phyloP scores from a whole-genome alignment of 2,113 vertebrate genomes.

The Petroica traversi region DNA sequence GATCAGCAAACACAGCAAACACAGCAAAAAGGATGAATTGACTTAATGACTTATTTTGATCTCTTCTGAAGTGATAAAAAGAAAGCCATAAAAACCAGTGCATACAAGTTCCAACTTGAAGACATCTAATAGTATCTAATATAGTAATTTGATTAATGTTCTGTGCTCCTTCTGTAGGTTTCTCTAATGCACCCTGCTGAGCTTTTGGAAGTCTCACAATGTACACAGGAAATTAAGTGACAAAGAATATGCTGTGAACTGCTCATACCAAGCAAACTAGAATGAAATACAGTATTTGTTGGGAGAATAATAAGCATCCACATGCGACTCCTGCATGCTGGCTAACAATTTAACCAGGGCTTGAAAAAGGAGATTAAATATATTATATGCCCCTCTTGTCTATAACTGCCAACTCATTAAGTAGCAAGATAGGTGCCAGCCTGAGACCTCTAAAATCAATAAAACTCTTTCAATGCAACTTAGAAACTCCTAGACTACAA shows the following conservation, averaged over 20 bases:
- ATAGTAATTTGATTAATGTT: slow-evolving; percentile 28
- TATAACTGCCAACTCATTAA: neutral
- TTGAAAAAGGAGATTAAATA: neutral
- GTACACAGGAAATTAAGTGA: slow-evolving; percentile 34
- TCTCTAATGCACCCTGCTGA: neutral
- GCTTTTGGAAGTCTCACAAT: neutral
- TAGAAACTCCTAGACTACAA: neutral
- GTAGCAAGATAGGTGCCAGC: neutral
- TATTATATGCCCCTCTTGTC: neutral
- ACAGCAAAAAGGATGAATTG: neutral
- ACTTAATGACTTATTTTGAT: neutral
- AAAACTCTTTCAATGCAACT: neutral
- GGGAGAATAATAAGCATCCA: slow-evolving; percentile 5
- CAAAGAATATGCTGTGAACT: slow-evolving; percentile 21
- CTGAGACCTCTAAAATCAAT: slow-evolving; percentile 6
- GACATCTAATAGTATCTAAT: neutral
- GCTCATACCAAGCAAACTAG: neutral
- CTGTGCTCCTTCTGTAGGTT: neutral
- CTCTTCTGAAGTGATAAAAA: slow-evolving; percentile 1
- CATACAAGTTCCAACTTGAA: neutral
- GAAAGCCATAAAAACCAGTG: slow-evolving; percentile 13
- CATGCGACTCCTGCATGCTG: neutral
- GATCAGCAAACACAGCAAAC: neutral
- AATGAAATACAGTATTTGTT: slow-evolving; percentile 12
- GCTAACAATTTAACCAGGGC: slow-evolving; percentile 19